Evolutionary conservation across 2,797 vertebrate species (phyloP).

Genomic region (Bucorvus abyssinicus): DNA sequence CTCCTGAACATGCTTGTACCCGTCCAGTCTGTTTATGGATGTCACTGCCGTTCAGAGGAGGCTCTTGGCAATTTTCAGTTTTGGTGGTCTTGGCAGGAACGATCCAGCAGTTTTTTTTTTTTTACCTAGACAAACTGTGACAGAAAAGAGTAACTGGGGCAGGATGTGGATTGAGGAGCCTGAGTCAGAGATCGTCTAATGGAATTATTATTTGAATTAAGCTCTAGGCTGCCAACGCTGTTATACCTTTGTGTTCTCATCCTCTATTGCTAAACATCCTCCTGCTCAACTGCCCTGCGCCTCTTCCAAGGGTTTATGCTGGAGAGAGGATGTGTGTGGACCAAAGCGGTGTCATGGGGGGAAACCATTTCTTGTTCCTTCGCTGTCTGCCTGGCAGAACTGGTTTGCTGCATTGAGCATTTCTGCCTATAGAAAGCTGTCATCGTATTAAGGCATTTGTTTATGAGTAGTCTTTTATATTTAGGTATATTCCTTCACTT

Average conservation of each 20-base stretch:
- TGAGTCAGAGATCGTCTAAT: neutral
- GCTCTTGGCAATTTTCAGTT: neutral
- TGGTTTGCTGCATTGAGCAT: neutral
- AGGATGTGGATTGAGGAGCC: neutral
- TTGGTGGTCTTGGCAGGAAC: neutral
- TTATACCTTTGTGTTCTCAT: neutral
- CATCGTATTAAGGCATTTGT: neutral
- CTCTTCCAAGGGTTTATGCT: neutral
- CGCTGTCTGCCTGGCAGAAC: neutral
- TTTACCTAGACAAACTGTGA: neutral
- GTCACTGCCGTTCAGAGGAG: neutral
- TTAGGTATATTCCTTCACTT: conserved; percentile 1
- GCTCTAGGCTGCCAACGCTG: neutral
- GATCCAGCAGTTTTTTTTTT: neutral
- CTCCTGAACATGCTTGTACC: neutral
- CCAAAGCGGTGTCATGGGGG: neutral
- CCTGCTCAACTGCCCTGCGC: neutral
- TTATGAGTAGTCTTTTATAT: neutral
- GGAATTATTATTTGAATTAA: neutral
- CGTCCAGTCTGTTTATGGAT: neutral
- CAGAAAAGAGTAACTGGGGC: neutral
- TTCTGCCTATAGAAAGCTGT: neutral
- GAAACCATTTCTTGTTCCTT: neutral
- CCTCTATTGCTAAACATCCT: neutral
- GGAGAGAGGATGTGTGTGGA: neutral